Evolutionary conservation across 2,888 invertebrate species (phyloP).

Genomic region (Lasioglossum oenotherae): DNA sequence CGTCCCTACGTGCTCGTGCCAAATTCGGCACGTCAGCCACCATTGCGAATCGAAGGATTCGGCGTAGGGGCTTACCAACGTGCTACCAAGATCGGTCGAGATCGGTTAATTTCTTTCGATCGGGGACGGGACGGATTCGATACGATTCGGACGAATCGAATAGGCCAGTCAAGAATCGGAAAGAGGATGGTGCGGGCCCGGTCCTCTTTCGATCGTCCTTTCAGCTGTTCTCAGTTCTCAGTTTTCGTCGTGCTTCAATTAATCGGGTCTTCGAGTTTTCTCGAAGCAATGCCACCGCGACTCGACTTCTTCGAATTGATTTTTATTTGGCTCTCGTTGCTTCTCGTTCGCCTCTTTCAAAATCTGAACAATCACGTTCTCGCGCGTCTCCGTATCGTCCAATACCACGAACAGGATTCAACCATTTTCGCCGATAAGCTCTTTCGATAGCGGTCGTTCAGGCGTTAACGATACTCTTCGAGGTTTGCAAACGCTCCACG

Average conservation of each 20-base stretch:
- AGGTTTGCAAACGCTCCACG: background rate
- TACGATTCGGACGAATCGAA: background rate
- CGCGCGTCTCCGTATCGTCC: constrained; percentile 9
- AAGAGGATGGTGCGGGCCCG: background rate
- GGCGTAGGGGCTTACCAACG: constrained; percentile 47
- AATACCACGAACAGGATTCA: background rate
- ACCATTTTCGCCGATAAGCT: background rate
- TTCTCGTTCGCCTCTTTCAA: constrained; percentile 33
- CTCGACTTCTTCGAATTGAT: constrained; percentile 43
- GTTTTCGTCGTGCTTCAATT: background rate
- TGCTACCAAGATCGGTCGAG: constrained; percentile 42
- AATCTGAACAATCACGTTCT: background rate
- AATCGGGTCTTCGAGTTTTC: background rate
- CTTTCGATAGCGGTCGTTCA: background rate
- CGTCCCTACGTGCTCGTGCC: constrained; percentile 60
- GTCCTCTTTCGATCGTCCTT: background rate
- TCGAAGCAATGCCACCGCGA: constrained; percentile 6
- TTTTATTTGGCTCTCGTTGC: constrained; percentile 43
- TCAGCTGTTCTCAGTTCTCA: background rate
- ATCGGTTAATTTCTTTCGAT: constrained; percentile 10
- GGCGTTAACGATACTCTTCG: background rate
- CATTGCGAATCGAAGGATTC: constrained; percentile 52
- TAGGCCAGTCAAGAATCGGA: constrained; percentile 25
- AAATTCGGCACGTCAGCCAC: constrained; percentile 61
- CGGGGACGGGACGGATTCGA: background rate